phyloP scores from a whole-genome alignment of 2,797 vertebrate species.

The Alcedo quadribrachys region DNA sequence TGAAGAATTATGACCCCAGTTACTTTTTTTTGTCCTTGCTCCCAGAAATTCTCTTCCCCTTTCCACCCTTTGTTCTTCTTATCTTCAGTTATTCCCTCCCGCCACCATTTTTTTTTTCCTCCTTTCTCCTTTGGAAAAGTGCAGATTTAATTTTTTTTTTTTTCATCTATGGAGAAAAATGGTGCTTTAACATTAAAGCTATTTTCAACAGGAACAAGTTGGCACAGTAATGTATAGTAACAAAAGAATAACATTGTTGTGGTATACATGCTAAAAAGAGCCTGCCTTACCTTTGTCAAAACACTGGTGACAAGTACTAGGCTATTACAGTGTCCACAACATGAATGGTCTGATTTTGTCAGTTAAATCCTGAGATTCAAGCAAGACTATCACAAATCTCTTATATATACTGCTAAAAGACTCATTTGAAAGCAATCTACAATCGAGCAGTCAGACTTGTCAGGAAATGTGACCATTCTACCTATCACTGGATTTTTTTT shows the following conservation, averaged over 20 bases:
- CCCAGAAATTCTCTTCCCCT: background rate
- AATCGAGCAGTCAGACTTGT: constrained; percentile 17
- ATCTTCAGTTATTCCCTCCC: accelerated
- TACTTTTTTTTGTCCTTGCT: background rate
- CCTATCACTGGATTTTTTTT: constrained; percentile 30
- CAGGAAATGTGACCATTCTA: constrained; percentile 29
- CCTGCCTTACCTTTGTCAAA: background rate
- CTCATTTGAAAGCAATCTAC: constrained; percentile 13
- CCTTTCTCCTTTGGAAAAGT: background rate
- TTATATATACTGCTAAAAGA: background rate
- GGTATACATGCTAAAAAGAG: background rate
- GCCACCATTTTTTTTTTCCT: background rate
- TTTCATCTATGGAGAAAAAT: background rate
- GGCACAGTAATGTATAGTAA: background rate
- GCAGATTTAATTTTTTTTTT: background rate
- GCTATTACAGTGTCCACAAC: background rate
- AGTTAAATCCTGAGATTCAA: background rate
- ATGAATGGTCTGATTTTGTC: background rate
- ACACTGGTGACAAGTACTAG: background rate
- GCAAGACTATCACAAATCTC: background rate
- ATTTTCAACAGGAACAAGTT: background rate
- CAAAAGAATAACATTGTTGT: background rate
- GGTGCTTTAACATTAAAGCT: background rate
- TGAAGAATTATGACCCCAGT: background rate
- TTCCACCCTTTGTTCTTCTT: background rate